These are phyloP conservation scores for Rhabdornis inornatus DNA, from an alignment of 2,113 vertebrate genomes.

Conservation along the genomic window DNA sequence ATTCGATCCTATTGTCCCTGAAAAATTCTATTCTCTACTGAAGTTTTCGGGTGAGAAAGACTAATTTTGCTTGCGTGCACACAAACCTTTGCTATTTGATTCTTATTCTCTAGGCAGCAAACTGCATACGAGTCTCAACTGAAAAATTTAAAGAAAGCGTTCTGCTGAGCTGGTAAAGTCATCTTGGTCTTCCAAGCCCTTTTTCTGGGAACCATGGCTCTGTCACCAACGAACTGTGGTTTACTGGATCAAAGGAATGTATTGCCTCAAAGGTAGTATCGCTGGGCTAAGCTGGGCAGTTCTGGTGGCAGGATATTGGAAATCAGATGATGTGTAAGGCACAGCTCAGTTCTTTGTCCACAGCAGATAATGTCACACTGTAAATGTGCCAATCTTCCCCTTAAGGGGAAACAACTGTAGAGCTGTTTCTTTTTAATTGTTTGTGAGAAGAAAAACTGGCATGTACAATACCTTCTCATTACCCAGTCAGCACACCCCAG, in stretches of 20 bases:
- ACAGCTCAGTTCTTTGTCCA: neutral
- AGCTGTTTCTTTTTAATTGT: neutral
- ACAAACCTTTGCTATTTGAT: neutral
- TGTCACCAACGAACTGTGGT: neutral
- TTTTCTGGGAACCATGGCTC: neutral
- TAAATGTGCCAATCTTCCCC: neutral
- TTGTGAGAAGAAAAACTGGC: neutral
- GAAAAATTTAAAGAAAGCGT: neutral
- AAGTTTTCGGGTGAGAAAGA: neutral
- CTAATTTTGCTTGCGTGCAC: neutral
- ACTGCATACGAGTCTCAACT: neutral
- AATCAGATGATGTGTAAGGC: neutral
- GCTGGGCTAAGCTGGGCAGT: accelerated
- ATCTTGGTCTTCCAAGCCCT: neutral
- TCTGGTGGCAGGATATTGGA: neutral
- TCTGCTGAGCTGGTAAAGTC: neutral
- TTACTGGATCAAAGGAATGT: neutral
- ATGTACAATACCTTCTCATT: accelerated
- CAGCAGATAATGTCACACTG: neutral
- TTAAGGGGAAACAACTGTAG: neutral
- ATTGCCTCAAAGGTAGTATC: neutral
- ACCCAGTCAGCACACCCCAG: neutral
- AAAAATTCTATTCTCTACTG: neutral
- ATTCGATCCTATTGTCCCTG: accelerated
- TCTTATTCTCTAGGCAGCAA: neutral